Evolutionary conservation across 1,140 invertebrate genomes (phyloP).

Genomic region (Megathymus violae): DNA sequence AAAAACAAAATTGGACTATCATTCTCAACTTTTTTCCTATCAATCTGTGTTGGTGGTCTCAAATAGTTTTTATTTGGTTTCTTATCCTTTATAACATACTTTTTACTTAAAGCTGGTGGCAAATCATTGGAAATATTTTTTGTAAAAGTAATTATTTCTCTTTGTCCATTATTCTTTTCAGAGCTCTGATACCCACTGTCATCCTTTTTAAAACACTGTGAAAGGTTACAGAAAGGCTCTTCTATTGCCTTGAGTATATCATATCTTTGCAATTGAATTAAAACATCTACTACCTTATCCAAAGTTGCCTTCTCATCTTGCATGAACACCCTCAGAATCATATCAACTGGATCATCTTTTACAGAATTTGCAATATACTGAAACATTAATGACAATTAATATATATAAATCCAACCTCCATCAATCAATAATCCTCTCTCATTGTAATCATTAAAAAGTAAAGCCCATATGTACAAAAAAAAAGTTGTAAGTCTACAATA

Average conservation of each 20-base stretch:
- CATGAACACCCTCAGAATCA: slow-evolving; percentile 73
- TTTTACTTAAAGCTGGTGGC: slow-evolving; percentile 73
- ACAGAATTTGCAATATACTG: slow-evolving; percentile 79
- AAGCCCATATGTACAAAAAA: neutral
- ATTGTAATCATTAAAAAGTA: neutral
- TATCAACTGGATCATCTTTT: slow-evolving; percentile 73
- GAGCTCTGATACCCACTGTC: slow-evolving; percentile 78
- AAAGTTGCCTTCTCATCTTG: slow-evolving; percentile 78
- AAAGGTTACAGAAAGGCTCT: slow-evolving; percentile 61
- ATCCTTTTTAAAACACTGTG: slow-evolving; percentile 68
- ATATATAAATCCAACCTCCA: no score
- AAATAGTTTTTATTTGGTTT: slow-evolving; percentile 57
- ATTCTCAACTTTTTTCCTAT: slow-evolving; percentile 50
- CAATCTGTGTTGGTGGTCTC: slow-evolving; percentile 47
- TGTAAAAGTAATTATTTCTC: slow-evolving; percentile 64
- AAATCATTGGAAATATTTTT: slow-evolving; percentile 69
- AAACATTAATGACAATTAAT: slow-evolving; percentile 41
- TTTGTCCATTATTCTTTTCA: slow-evolving; percentile 56
- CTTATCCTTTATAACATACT: slow-evolving; percentile 56
- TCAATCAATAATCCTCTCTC: no score
- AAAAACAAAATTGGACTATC: slow-evolving; percentile 70
- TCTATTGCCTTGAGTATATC: slow-evolving; percentile 78
- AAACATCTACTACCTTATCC: slow-evolving; percentile 75
- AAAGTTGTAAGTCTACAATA: no score
- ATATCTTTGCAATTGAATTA: slow-evolving; percentile 73